A percentile compares a stretch with the other conserved stretches of the same genome.
These are phyloP conservation scores for Loxodonta africana DNA, from an alignment of 2,113 vertebrate genomes.

Conservation along the genomic window DNA sequence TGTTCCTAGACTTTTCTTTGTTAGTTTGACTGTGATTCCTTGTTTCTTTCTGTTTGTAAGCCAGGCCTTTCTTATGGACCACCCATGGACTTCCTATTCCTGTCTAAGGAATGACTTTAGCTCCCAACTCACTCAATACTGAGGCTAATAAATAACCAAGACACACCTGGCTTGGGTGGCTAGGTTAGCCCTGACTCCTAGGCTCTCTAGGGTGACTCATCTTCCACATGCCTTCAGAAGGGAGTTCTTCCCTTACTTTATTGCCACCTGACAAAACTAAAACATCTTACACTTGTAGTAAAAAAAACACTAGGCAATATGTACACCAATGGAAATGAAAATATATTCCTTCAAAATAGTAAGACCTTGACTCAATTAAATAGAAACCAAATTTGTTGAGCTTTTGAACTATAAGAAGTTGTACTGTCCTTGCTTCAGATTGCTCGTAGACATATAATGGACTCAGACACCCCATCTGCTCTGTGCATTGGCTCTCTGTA, in stretches of 20 bases:
- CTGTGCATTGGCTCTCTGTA: background rate
- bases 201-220: background rate
- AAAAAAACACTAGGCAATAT: background rate
- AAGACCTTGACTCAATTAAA: background rate
- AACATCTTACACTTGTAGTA: background rate
- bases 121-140: background rate
- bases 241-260: background rate
- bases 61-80: background rate
- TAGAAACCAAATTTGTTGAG: background rate
- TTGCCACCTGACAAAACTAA: background rate
- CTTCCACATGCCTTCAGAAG: background rate
- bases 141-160: background rate
- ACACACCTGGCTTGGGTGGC: background rate
- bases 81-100: background rate
- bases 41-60: slow-evolving; percentile 16
- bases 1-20: background rate
- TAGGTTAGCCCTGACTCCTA: background rate
- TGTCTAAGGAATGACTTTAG: background rate
- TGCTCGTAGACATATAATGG: background rate
- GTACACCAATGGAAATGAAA: background rate
- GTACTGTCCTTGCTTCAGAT: background rate
- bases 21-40: background rate
- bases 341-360: background rate
- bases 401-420: background rate
- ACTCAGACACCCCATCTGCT: background rate